Evolutionary conservation across 2,113 vertebrate genomes (phyloP).

Genomic region (Phrynocephalus versicolor): DNA sequence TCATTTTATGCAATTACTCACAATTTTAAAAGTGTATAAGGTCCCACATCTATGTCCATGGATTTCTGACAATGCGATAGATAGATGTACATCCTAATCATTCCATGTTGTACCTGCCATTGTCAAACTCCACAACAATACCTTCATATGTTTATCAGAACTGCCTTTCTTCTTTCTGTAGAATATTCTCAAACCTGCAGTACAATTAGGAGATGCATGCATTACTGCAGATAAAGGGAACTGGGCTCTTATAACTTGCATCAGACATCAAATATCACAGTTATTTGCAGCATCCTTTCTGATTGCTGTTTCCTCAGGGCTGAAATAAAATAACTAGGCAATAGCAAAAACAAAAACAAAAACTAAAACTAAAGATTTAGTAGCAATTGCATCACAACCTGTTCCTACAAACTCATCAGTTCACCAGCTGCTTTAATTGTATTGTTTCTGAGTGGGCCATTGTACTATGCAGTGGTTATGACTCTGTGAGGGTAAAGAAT

Average conservation of each 20-base stretch:
- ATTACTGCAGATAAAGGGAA: too few species aligned
- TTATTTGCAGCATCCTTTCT: background rate
- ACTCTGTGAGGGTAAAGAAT: background rate
- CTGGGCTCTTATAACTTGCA: background rate
- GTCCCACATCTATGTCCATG: too few species aligned
- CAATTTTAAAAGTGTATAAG: too few species aligned
- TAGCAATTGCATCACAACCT: too few species aligned
- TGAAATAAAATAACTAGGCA: too few species aligned
- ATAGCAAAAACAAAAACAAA: too few species aligned
- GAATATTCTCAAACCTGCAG: background rate
- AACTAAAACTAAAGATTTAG: background rate
- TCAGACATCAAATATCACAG: background rate
- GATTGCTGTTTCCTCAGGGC: background rate
- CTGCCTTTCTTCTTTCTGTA: background rate
- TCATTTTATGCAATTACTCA: too few species aligned
- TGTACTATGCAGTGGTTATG: background rate
- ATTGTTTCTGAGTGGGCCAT: background rate
- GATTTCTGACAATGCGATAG: too few species aligned
- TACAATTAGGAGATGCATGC: background rate
- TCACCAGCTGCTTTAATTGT: background rate
- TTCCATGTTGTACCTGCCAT: too few species aligned
- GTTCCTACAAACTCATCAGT: background rate
- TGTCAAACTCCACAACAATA: too few species aligned
- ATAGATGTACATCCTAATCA: too few species aligned
- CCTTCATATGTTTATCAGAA: too few species aligned